Base-by-base conservation (phyloP, 2,797 vertebrate species). In the Rhincodon typus region DNA sequence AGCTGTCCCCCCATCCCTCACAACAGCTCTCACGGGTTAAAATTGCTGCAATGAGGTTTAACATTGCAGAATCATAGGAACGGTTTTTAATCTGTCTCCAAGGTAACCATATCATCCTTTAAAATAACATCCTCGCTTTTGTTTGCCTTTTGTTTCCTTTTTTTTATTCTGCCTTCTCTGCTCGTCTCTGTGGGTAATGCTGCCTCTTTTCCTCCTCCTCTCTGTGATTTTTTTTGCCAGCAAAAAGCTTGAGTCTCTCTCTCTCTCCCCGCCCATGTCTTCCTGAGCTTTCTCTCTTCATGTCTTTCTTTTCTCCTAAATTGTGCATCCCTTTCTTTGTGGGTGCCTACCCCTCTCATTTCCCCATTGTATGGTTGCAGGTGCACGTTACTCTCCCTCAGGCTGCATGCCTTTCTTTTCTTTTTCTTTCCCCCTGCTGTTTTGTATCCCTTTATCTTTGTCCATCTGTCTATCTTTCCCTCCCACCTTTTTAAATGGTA, bases 41-140 rank as follows among this genome's bases (percentile, higher is more conserved):
- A 53, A 34, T 77, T 50, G 69, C 94, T 77, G 70, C 50, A 34
- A 95, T n/a, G 13, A 10, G 70, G 70, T 95, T 77, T n/a, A 95
- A 95, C 94, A 77, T 74, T 50, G 42, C 94, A 19, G 70, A 95
- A 30, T 95, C 46, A 53, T 23, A 72, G 70, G 13, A 77, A 74
- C 46, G 57, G 50, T 95, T 95, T 95, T 74, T 95, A 74, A 53
- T 95, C 46, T 74, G 94, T 95, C 27, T 95, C 94, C 94, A 95
- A 38, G 94, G 94, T 95, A 95, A 95, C 94, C 69, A 34, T 53
- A 53, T 95, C 69, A 95, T 94, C 70, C 66, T 94, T 77, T 53
- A 74, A 95, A 95, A 77, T 74, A 74, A 74, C 94, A 95, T 30
- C 70, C 70, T 21, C 21, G 46, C 25, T 95, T 46, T 77, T 53